Base-by-base conservation (phyloP, 2,888 invertebrate genomes). In the Hedychridium roseum region DNA sequence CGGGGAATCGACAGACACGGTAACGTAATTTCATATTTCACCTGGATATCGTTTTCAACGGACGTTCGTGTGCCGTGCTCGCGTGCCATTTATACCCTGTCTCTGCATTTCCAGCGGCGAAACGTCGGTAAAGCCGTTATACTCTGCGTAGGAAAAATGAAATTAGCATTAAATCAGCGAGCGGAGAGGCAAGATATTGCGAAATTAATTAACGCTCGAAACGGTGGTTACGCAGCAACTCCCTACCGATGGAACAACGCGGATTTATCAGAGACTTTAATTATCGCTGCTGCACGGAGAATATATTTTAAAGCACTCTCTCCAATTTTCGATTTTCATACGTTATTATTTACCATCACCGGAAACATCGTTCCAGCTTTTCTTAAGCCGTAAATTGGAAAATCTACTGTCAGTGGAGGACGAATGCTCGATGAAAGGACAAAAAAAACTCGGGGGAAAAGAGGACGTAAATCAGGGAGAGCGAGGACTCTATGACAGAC, bases 401-500 rank as follows among this genome's bases (percentile, higher is more conserved):
- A n/a, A n/a, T n/a, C n/a, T n/a, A n/a, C n/a, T n/a, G n/a, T n/a
- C n/a, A n/a, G n/a, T n/a, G n/a, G n/a, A n/a, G n/a, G n/a, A n/a
- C n/a, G n/a, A n/a, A n/a, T n/a, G n/a, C n/a, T n/a, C n/a, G n/a
- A n/a, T n/a, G n/a, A n/a, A n/a, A n/a, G n/a, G n/a, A n/a, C n/a
- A n/a, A n/a, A n/a, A n/a, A n/a, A n/a, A n/a, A n/a, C n/a, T n/a
- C n/a, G n/a, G n/a, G n/a, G n/a, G 23, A 23, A 23, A 23, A 23
- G 23, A 23, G 41, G 44, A 38, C 42, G 50, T 58, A 60, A 60
- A 63, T 63, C 56, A 57, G 48, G 43, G 31, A 27, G 43, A 53
- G 44, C 54, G 60, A 68, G 60, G 64, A 66, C 58, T 66, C 66
- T 58, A 59, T 70, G 69, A 71, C 68, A 62, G 60, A 54, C 64